These are phyloP conservation scores for Microctonus brassicae DNA, from an alignment of 2,888 invertebrate genomes.

Conservation along the genomic window DNA sequence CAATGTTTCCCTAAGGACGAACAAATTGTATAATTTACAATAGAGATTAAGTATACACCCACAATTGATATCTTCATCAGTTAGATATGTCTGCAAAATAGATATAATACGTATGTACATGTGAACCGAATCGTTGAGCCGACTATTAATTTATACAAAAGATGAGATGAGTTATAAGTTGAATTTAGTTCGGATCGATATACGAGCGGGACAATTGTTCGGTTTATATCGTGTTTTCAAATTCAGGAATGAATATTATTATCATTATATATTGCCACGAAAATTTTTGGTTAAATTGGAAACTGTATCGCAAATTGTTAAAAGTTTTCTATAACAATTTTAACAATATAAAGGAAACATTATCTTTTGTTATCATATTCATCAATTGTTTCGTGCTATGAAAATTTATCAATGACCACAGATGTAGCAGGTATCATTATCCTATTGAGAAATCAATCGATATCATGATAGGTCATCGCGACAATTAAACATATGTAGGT, in stretches of 20 bases:
- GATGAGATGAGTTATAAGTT: neutral
- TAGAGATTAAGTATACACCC: no score
- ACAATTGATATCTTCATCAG: neutral
- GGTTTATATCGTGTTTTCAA: neutral
- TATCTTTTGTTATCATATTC: no score
- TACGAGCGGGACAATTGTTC: neutral
- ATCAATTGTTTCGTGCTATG: neutral
- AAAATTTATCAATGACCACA: neutral
- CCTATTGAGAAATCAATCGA: neutral
- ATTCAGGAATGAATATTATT: neutral
- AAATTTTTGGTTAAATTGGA: neutral
- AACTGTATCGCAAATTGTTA: neutral
- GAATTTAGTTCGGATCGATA: neutral
- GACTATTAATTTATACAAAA: neutral
- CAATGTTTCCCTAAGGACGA: no score
- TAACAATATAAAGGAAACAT: no score
- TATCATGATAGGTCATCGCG: neutral
- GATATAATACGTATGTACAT: neutral
- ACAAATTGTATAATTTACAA: no score
- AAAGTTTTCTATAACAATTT: no score
- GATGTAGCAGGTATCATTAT: neutral
- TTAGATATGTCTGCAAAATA: neutral
- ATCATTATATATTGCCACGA: neutral
- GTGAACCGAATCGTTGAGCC: neutral
- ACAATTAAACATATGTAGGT: neutral